Evolutionary conservation across 2,797 vertebrate genomes (phyloP), one percentile per base, ranked within the genome.

Genomic region (Myripristis murdjan): DNA sequence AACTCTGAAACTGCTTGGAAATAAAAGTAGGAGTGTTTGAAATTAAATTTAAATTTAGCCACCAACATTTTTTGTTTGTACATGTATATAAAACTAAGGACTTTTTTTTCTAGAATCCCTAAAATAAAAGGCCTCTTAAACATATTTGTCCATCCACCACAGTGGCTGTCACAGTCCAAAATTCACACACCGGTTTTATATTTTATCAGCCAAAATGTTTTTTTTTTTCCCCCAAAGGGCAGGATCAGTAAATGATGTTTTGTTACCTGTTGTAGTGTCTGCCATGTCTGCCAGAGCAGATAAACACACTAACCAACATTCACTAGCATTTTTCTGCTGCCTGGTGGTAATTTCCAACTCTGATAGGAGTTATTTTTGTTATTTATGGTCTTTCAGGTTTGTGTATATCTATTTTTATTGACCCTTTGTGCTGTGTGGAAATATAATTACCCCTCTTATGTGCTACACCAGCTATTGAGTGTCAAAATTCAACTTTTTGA

Each of bases 401-500:
- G 58, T 47, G 35, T 46, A 33, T 23, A 44, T 77, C 68, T 71
- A 7, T 43, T 64, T 26, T 69, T 18, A 59, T 53, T 28, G 64
- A 77, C 10, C 39, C 14, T 5, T 54, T 28, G 24, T 75, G 41
- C 60, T 37, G 28, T 54, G 48, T 73, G 48, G 51, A 64, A 58
- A 14, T 16, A 20, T 49, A 18, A 20, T 59, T 22, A 10, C 61
- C 33, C 75, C 37, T 70, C 47, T 54, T 5, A 2, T 39, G 57
- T 47, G 41, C 26, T 33, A 8, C 33, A 35, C 75, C 44, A 53
- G 53, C 59, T 48, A 55, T 80, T 79, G 52, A 78, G 75, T 71
- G 79, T 90, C 88, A 88, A 84, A 79, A 54, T 84, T 78, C 61
- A 64, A 20, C 75, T 73, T 39, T 39, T 8, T 55, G 28, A n/a